Evolutionary conservation across 2,113 vertebrate genomes (phyloP).

Genomic region (Panurus biarmicus): DNA sequence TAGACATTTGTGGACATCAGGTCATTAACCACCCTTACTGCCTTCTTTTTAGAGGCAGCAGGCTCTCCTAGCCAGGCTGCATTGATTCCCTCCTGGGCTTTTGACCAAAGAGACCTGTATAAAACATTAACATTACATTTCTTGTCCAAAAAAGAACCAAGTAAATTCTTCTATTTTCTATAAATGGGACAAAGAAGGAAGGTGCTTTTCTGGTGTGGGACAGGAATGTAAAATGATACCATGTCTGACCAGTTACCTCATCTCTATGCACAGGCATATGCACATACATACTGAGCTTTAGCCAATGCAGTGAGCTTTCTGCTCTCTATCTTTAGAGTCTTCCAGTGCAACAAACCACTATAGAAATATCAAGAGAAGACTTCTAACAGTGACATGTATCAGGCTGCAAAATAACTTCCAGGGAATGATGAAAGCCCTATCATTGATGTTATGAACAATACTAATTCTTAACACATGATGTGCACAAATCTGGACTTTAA

Average conservation of each 20-base stretch:
- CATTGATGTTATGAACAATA: background rate
- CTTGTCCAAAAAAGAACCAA: background rate
- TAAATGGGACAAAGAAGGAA: background rate
- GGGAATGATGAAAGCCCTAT: background rate
- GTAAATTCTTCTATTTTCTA: background rate
- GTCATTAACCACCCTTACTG: background rate
- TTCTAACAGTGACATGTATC: background rate
- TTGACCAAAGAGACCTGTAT: background rate
- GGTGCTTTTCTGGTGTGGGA: background rate
- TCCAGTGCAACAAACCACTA: background rate
- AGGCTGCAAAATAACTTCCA: background rate
- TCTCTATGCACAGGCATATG: background rate
- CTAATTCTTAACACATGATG: background rate
- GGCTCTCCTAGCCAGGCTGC: background rate
- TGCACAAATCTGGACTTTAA: background rate
- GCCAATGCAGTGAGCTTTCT: background rate
- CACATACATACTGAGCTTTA: background rate
- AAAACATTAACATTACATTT: background rate
- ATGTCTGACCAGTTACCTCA: background rate
- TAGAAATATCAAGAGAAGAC: background rate
- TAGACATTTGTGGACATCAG: background rate
- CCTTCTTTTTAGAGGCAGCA: background rate
- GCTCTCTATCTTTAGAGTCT: background rate
- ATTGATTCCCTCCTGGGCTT: background rate
- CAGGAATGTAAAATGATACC: background rate